Conservation (phyloP, 1,140 invertebrate genomes). For the Leucophenga varia region DNA sequence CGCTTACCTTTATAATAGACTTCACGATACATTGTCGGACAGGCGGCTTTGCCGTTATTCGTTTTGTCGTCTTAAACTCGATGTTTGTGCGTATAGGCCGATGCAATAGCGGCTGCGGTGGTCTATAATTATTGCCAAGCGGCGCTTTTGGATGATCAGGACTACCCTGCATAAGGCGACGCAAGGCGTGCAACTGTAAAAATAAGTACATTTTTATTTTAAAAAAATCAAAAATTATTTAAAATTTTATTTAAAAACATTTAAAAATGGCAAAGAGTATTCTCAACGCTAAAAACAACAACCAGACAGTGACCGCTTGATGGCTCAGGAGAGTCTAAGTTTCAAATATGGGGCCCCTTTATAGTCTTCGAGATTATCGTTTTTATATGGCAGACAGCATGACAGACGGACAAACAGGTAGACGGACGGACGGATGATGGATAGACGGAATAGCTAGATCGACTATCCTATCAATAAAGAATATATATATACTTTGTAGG, state of each 20-base stretch:
- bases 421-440: too few relatives aligned
- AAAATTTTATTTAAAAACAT: constrained; percentile 1
- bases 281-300: not conserved
- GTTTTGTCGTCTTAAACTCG: constrained; percentile 83
- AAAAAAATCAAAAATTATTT: not conserved
- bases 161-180: constrained; percentile 86
- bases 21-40: constrained; percentile 83
- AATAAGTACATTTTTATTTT: constrained; percentile 28
- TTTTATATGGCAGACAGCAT: too few relatives aligned
- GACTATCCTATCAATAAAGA: too few relatives aligned
- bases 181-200: constrained; percentile 74
- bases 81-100: constrained; percentile 93
- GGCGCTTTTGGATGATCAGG: constrained; percentile 81
- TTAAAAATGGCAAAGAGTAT: too few relatives aligned
- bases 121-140: constrained; percentile 90
- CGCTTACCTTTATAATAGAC: constrained; percentile 79
- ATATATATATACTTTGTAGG: too few relatives aligned
- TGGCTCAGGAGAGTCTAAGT: too few relatives aligned
- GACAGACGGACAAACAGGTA: too few relatives aligned
- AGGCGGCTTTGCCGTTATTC: constrained; percentile 73
- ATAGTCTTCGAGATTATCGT: too few relatives aligned
- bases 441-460: too few relatives aligned
- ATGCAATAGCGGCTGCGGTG: constrained; percentile 85
- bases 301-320: too few relatives aligned
- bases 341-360: too few relatives aligned